phyloP scores from a whole-genome alignment of 2,113 vertebrate genomes.

The Blennius ocellaris region DNA sequence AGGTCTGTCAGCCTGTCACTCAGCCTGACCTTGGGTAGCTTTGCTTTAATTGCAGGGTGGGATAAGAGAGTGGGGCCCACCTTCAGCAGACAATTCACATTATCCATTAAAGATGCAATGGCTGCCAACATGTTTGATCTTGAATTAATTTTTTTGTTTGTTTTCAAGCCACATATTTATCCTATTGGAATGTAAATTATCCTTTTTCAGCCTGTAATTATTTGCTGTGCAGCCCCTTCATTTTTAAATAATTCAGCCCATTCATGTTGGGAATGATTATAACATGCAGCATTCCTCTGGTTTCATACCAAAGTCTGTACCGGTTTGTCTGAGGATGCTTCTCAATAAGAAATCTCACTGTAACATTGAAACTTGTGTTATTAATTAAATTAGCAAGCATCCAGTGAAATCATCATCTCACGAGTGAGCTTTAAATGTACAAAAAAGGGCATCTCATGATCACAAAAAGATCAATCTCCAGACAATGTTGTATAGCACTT shows the following conservation, averaged over 20 bases:
- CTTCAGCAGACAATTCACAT: conserved; percentile 67
- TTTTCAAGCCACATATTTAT: conserved; percentile 62
- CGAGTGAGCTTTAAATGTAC: no score
- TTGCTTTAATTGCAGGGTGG: conserved; percentile 71
- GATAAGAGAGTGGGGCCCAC: conserved; percentile 51
- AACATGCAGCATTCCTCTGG: conserved; percentile 17
- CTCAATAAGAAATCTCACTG: conserved; percentile 1
- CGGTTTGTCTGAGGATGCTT: conserved; percentile 8
- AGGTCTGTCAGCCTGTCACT: conserved; percentile 77
- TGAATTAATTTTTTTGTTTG: conserved; percentile 65
- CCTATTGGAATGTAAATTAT: conserved; percentile 74
- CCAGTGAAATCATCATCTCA: no score
- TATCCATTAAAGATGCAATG: conserved; percentile 68
- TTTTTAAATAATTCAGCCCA: conserved; percentile 26
- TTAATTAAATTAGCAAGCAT: no score
- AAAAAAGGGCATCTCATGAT: background rate
- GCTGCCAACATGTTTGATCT: conserved; percentile 73
- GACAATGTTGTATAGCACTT: conserved; percentile 36
- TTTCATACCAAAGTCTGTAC: conserved; percentile 1
- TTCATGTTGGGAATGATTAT: conserved; percentile 18
- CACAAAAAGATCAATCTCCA: conserved; percentile 35
- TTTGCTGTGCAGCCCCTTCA: conserved; percentile 31
- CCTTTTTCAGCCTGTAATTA: conserved; percentile 64
- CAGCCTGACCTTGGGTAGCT: conserved; percentile 66
- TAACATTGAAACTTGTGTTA: no score